Conservation (phyloP, 2,888 invertebrate genomes). For the Chrysomela aeneicollis region DNA sequence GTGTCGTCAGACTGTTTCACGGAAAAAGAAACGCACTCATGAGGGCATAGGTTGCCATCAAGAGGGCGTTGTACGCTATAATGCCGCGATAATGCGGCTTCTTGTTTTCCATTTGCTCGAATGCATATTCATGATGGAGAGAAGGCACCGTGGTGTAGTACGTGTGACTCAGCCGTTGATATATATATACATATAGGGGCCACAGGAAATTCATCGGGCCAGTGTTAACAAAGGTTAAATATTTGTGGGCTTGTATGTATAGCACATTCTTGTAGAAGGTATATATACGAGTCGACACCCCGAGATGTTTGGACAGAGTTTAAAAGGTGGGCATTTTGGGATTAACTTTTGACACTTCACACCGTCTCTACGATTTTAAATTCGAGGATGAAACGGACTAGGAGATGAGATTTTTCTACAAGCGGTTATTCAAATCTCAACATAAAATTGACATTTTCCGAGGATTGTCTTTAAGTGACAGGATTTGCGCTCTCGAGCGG, state of each 20-base stretch:
- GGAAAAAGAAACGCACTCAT: conserved; percentile 7
- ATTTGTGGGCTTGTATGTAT: conserved; percentile 43
- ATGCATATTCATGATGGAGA: conserved; percentile 28
- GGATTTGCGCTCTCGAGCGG: no score
- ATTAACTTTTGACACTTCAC: no score
- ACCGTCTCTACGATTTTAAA: no score
- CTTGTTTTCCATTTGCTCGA: conserved; percentile 20
- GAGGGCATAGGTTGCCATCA: conserved; percentile 18
- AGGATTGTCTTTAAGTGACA: no score
- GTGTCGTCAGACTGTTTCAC: neutral
- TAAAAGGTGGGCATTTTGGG: no score
- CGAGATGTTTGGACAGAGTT: no score
- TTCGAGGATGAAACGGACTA: no score
- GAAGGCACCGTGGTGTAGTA: conserved; percentile 9
- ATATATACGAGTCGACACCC: neutral
- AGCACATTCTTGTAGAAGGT: conserved; percentile 29
- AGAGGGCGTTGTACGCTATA: neutral
- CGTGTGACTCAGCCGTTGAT: conserved; percentile 9
- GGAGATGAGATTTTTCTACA: no score
- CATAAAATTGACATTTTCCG: no score
- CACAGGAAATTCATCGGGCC: conserved; percentile 53
- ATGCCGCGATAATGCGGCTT: neutral
- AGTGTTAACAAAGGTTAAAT: conserved; percentile 55
- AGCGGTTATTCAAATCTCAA: no score
- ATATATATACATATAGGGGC: conserved; percentile 40